Evolutionary conservation across 2,888 invertebrate genomes (phyloP), one percentile per base, ranked within the genome.

Genomic region (Agonopterix heracliana): DNA sequence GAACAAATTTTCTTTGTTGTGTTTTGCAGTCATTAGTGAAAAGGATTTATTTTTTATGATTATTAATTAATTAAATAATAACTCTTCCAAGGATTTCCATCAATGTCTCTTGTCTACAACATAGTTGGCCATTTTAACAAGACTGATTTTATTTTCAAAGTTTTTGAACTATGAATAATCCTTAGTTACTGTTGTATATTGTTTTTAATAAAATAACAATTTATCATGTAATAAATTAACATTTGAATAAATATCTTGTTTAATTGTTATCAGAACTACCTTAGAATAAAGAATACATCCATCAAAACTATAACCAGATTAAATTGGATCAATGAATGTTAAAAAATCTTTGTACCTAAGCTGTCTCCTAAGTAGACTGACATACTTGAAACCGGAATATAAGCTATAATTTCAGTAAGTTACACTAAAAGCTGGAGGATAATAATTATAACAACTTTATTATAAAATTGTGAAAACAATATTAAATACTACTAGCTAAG

Each of bases 91-190:
- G 68, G 72, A 74, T 78, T 78, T 78, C 72, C 71, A 72, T 64
- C 70, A 71, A 73, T 66, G 64, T 74, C 73, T 76, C 68, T 72
- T 73, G 68, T 75, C 76, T 72, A 72, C 69, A 61, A 64, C 58
- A 71, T 77, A 77, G 78, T 83, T 82, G 88, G 89, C 87, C 88
- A 87, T 89, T 87, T 81, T 89, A 89, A 89, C 89, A 89, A 89
- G 89, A 89, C 89, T 89, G 89, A 89, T 87, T 85, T 87, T 78
- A 77, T 79, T 87, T 85, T 82, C 82, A 77, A 77, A 71, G 75
- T 78, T 82, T 78, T 78, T 70, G 74, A 78, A 75, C 75, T 78
- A 71, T 76, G 72, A 82, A 78, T 81, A 78, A 84, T 80, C 82
- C 76, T 86, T 84, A 84, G 84, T 83, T 82, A 81, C 79, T 83